phyloP scores from a whole-genome alignment of 2,797 vertebrate genomes.

The Esox lucius region DNA sequence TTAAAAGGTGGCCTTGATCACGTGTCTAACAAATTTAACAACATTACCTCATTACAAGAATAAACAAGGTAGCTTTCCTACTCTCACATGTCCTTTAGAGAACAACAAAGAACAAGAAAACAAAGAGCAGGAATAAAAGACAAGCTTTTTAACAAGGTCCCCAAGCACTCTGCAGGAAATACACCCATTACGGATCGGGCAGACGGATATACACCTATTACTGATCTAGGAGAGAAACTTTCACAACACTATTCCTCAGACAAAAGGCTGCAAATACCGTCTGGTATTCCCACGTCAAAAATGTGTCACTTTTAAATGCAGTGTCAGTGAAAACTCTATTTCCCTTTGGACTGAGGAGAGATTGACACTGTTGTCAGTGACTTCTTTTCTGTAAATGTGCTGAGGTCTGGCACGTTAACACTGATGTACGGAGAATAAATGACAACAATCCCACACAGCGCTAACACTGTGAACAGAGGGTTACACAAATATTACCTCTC shows the following conservation, averaged over 20 bases:
- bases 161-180: constrained; percentile 30
- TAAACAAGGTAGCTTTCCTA: constrained; percentile 14
- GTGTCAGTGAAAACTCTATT: constrained; percentile 61
- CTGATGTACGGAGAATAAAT: constrained; percentile 28
- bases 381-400: constrained; percentile 55
- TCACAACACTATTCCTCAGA: constrained; percentile 57
- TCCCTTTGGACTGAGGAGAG: constrained; percentile 61
- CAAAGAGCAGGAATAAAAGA: constrained; percentile 27
- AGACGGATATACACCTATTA: constrained; percentile 42
- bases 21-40: background rate
- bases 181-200: constrained; percentile 42
- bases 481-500: constrained; percentile 17
- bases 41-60: constrained; percentile 21
- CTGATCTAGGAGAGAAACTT: constrained; percentile 42
- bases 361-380: constrained; percentile 67
- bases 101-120: constrained; percentile 26
- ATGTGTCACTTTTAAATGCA: constrained; percentile 71
- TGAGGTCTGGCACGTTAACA: constrained; percentile 57
- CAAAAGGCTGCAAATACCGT: constrained; percentile 52
- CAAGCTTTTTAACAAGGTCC: constrained; percentile 33
- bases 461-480: constrained; percentile 24
- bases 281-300: constrained; percentile 64
- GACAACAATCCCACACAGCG: constrained; percentile 10
- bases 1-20: constrained; percentile 18
- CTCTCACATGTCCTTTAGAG: constrained; percentile 23